Percentiles rank a stretch among this genome's conserved stretches.
Evolutionary conservation across 2,888 invertebrate species (phyloP).

Genomic region (Epistrophe grossulariae): DNA sequence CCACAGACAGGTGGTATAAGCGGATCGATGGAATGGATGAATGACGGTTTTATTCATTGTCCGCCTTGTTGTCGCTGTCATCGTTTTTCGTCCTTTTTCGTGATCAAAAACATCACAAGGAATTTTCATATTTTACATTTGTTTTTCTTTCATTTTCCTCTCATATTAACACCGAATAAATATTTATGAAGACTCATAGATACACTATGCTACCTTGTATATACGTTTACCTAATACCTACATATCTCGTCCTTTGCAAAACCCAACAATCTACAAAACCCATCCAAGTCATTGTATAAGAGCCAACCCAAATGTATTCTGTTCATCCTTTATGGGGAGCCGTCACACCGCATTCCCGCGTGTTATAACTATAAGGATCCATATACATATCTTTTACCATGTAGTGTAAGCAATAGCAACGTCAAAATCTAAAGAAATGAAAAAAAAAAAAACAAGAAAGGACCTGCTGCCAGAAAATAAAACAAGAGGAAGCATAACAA

Average conservation of each 20-base stretch:
- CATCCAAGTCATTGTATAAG: not conserved
- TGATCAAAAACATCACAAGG: slow-evolving; percentile 54
- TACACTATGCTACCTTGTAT: not conserved
- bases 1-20: slow-evolving; percentile 12
- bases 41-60: not conserved
- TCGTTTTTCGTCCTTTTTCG: slow-evolving; percentile 1
- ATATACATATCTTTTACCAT: not conserved
- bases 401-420: slow-evolving; percentile 10
- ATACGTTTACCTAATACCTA: slow-evolving; percentile 1
- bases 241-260: slow-evolving; percentile 46
- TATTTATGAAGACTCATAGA: slow-evolving; percentile 65
- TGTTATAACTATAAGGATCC: slow-evolving; percentile 51
- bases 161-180: slow-evolving; percentile 73
- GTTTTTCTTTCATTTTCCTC: slow-evolving; percentile 42
- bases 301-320: slow-evolving; percentile 57
- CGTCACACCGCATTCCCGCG: slow-evolving; percentile 58
- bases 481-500: slow-evolving; percentile 62
- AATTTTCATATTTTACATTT: slow-evolving; percentile 62
- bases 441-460: slow-evolving; percentile 4
- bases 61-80: not conserved
- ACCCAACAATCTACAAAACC: not conserved
- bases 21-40: not conserved
- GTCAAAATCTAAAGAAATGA: slow-evolving; percentile 50
- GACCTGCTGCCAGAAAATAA: slow-evolving; percentile 68
- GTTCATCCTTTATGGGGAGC: slow-evolving; percentile 72